Conservation (phyloP, 2,888 invertebrate genomes). For the Phortica magna region DNA sequence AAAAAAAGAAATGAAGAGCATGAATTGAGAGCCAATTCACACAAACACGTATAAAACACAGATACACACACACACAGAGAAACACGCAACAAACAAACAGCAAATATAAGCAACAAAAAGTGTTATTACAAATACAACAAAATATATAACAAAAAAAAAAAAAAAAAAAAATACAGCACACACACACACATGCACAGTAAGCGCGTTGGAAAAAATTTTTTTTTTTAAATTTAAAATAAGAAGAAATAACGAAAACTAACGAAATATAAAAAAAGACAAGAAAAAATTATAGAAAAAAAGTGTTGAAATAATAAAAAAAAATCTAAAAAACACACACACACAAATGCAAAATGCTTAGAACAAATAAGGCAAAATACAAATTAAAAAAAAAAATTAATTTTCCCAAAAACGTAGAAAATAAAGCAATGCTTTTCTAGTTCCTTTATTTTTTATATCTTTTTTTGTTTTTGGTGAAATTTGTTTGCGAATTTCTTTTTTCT, state of each 20-base stretch:
- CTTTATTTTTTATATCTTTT: conserved; percentile 43
- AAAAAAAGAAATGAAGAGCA: too few species aligned
- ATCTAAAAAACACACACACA: background rate
- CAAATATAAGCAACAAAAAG: background rate
- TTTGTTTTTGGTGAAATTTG: conserved; percentile 35
- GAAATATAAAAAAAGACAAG: background rate
- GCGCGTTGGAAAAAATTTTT: too few species aligned
- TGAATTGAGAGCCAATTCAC: background rate
- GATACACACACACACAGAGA: conserved; percentile 6
- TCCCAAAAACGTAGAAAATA: too few species aligned
- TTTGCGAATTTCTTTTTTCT: background rate
- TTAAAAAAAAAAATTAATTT: too few species aligned
- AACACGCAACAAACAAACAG: background rate
- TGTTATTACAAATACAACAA: background rate
- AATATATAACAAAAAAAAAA: background rate
- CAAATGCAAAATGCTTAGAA: background rate
- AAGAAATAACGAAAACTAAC: too few species aligned
- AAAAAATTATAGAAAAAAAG: background rate
- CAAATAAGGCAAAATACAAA: too few species aligned
- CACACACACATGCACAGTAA: background rate
- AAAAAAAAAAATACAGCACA: too few species aligned
- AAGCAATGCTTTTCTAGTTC: conserved; percentile 13
- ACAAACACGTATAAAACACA: conserved; percentile 16
- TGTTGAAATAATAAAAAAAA: conserved; percentile 20
- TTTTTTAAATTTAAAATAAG: too few species aligned